Evolutionary conservation across 2,113 vertebrate genomes (phyloP).

Genomic region (Lagopus muta): DNA sequence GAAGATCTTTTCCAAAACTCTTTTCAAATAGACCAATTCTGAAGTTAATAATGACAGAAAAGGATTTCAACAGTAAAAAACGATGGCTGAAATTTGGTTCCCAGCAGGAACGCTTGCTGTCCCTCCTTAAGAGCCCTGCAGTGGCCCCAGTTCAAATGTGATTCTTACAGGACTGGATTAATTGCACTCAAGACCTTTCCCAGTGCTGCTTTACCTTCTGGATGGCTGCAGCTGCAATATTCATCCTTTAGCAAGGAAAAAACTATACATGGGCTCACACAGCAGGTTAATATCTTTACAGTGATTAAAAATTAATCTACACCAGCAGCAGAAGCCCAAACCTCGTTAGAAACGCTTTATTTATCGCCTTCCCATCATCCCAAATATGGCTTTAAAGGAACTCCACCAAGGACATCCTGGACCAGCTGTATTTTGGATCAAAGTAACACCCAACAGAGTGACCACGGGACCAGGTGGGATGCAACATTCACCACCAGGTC

Average conservation of each 20-base stretch:
- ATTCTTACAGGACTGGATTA: not conserved
- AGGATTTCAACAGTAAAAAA: not conserved
- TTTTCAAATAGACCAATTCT: not conserved
- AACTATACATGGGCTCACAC: not conserved
- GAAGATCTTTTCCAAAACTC: not conserved
- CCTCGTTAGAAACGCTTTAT: not conserved
- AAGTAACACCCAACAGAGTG: not conserved
- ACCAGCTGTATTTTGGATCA: not conserved
- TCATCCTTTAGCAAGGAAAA: not conserved
- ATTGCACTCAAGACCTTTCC: not conserved
- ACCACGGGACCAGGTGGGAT: not conserved
- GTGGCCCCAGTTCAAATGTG: not conserved
- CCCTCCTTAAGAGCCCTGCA: not conserved
- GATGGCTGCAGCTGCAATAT: fast-evolving
- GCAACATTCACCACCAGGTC: not conserved
- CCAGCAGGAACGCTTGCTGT: not conserved
- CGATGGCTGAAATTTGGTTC: not conserved
- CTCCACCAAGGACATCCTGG: not conserved
- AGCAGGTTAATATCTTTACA: not conserved
- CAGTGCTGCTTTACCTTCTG: not conserved
- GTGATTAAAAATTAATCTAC: not conserved
- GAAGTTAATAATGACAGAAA: not conserved
- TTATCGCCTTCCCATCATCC: not conserved
- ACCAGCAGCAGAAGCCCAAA: not conserved
- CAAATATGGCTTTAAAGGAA: not conserved